A percentile compares a stretch with the other conserved stretches of the same genome.
These are phyloP conservation scores for Diplodus sargus DNA, from an alignment of 2,797 vertebrate species.

Conservation along the genomic window DNA sequence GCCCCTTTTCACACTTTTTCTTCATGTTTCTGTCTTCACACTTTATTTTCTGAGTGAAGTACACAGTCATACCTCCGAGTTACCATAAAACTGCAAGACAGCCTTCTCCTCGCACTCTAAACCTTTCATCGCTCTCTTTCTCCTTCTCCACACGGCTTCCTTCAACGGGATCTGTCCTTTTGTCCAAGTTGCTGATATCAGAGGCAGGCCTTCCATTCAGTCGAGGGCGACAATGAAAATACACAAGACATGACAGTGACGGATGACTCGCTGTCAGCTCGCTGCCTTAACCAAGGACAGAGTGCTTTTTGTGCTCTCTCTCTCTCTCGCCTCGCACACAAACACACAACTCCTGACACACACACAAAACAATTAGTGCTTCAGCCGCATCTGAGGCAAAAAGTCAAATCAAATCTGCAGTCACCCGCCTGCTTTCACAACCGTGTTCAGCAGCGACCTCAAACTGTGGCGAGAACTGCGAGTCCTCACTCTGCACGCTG, in stretches of 20 bases:
- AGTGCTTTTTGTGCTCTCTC: slow-evolving; percentile 70
- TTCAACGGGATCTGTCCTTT: background rate
- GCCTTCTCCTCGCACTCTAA: background rate
- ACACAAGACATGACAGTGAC: slow-evolving; percentile 67
- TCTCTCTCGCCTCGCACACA: background rate
- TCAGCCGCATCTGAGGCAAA: slow-evolving; percentile 44
- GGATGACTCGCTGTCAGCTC: slow-evolving; percentile 69
- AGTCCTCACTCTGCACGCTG: slow-evolving; percentile 46
- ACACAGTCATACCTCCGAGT: slow-evolving; percentile 11
- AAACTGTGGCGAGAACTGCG: slow-evolving; percentile 34
- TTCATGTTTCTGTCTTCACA: slow-evolving; percentile 3
- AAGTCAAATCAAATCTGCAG: slow-evolving; percentile 64
- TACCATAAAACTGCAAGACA: slow-evolving; percentile 21
- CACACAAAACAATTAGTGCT: slow-evolving; percentile 62
- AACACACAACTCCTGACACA: background rate
- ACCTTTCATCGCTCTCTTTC: background rate
- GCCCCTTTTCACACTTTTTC: slow-evolving; percentile 7
- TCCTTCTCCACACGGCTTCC: slow-evolving; percentile 8
- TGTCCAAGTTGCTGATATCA: slow-evolving; percentile 36
- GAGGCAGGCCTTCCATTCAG: slow-evolving; percentile 53
- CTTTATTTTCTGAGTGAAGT: background rate
- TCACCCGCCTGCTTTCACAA: slow-evolving; percentile 44
- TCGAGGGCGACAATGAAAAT: slow-evolving; percentile 42
- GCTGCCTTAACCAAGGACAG: slow-evolving; percentile 75
- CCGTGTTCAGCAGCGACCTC: slow-evolving; percentile 59